These are phyloP conservation scores for Catharus ustulatus DNA, from an alignment of 2,797 vertebrate species.

Conservation along the genomic window DNA sequence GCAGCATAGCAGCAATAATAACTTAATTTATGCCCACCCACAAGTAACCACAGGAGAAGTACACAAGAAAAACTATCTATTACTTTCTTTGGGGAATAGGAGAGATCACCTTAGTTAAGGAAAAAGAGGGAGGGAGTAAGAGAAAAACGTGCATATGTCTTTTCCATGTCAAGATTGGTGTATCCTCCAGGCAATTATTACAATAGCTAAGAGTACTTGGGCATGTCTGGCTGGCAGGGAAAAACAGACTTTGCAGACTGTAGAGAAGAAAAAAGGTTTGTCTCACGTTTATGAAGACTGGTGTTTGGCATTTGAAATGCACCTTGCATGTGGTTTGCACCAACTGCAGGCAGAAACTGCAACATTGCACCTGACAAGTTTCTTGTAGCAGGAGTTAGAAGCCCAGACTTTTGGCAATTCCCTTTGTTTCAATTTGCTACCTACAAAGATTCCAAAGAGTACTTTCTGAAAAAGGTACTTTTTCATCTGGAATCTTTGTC, in stretches of 20 bases:
- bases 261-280: not conserved
- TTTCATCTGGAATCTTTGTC: not conserved
- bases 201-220: not conserved
- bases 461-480: not conserved
- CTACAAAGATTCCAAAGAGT: not conserved
- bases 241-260: not conserved
- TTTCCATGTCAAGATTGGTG: not conserved
- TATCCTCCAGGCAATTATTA: not conserved
- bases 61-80: not conserved
- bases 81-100: not conserved
- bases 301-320: not conserved
- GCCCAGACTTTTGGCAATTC: not conserved
- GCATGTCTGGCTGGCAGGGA: not conserved
- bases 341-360: not conserved
- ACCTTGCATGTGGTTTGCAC: not conserved
- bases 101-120: not conserved
- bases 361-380: not conserved
- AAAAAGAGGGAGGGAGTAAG: not conserved
- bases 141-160: not conserved
- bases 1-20: slow-evolving; percentile 14
- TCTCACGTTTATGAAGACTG: not conserved
- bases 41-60: slow-evolving; percentile 9
- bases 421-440: not conserved
- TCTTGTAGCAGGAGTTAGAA: not conserved
- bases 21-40: slow-evolving; percentile 53